Evolutionary conservation across 2,113 vertebrate species (phyloP), one percentile per base, ranked within the genome.

Genomic region (Bubo bubo): DNA sequence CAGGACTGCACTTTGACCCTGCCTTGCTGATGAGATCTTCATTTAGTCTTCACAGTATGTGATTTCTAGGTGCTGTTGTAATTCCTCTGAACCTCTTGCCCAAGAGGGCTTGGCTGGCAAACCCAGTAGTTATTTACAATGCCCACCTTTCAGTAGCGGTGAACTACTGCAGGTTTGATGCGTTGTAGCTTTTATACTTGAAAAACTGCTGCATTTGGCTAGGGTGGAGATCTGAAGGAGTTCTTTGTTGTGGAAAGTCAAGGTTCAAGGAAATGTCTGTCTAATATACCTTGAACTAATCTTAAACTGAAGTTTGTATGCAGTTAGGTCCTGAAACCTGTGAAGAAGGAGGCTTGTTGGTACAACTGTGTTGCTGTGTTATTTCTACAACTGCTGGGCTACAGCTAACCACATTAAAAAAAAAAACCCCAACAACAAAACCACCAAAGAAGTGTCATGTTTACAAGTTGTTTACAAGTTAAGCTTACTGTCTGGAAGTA

Each of bases 171-270:
- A 59, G 39, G 14, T 52, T 77, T 86, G 55, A 39, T 79, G 27
- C 17, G 34, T 85, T 23, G 20, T 79, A 22, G 17, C 35, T 89
- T 88, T 87, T 55, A 34, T 60, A 47, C 39, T 76, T 84, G 73
- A 74, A 80, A 84, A 84, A 26, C 21, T 80, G 27, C 60, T 75
- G 17, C 30, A 35, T 74, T 84, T 86, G 52, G 4, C 43, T 79
- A 35, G 43, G 56, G 35, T 79, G 76, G 80, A 70, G 77, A 37
- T 68, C 20, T 70, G 55, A 62, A 59, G 73, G 30, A 45, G 45
- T 45, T 91, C 52, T 79, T 83, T 76, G 56, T 83, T 91, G 73
- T 90, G 82, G 56, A 30, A 83, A 76, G 70, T 75, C 70, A 66
- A 27, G 21, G 52, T 84, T 96, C 68, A 74, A 45, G 35, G 64